These are phyloP conservation scores for Enteromius argenteus DNA, from an alignment of 2,797 vertebrate genomes.

Conservation along the genomic window DNA sequence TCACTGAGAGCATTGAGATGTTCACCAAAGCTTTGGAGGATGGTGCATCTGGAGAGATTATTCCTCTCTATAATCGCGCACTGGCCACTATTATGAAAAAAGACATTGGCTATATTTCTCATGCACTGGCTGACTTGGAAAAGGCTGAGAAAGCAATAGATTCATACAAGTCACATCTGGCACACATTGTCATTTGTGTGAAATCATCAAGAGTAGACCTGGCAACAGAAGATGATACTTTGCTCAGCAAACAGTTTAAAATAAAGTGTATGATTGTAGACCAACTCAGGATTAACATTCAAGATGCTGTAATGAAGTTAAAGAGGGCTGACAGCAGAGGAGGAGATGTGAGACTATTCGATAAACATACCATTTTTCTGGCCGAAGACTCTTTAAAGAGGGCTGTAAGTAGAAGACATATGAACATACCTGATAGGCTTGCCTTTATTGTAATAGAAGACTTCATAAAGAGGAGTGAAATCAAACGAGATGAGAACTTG, in stretches of 20 bases:
- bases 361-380: not conserved
- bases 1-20: conserved; percentile 48
- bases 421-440: not conserved
- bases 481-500: not conserved
- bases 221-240: too few relatives aligned
- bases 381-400: not conserved
- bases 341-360: conserved; percentile 36
- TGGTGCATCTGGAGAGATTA: conserved; percentile 58
- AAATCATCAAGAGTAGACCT: not conserved
- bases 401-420: not conserved
- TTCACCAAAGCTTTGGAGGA: conserved; percentile 57
- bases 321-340: conserved; percentile 22
- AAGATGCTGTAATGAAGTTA: conserved; percentile 54
- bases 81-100: conserved; percentile 56
- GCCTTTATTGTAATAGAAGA: not conserved
- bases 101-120: conserved; percentile 48
- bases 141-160: conserved; percentile 48
- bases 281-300: conserved; percentile 59
- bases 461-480: not conserved
- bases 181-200: not conserved
- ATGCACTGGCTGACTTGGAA: conserved; percentile 66
- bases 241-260: conserved; percentile 22
- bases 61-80: conserved; percentile 73
- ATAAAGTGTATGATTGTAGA: not conserved
- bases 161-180: conserved; percentile 38